Base-by-base conservation (phyloP, 2,797 vertebrate species). In the Pipistrellus nathusii region DNA sequence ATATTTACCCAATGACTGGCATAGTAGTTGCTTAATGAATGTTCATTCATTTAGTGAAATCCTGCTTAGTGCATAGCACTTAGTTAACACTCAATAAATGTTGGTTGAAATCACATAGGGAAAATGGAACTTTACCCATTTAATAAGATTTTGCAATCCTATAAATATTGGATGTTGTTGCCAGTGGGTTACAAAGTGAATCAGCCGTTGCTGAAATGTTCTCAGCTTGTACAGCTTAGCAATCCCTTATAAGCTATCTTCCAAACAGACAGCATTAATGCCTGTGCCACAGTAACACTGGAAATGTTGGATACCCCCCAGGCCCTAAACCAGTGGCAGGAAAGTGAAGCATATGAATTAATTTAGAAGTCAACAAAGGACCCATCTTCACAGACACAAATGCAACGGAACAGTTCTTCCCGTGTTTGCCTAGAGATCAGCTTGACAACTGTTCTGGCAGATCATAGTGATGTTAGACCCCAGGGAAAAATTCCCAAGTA, bases 101-200 rank as follows among this genome's bases (percentile, higher is more conserved):
- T 32, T 90, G 64, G 66, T 66, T 46, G 66, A 78, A 91, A 95
- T 57, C 91, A 97, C 90, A 68, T 32, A 88, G 48, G 75, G 71
- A 89, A 95, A 94, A 90, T 75, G 69, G 88, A 80, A 93, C 35
- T 88, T 93, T 88, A 93, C 92, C 95, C 75, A 84, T 81, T 95
- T 85, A 95, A 93, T 85, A 71, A 93, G 88, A 96, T 96, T 97
- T 97, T 96, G 88, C 78, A 95, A 90, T 94, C 88, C 82, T 48
- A 92, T 95, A 96, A 96, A 96, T 93, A 95, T 25, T 86, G 41
- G 68, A 68, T 57, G 35, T 11, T 77, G 69, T 85, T 96, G 92
- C 85, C 92, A 94, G 75, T 25, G 75, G 71, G 94, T 88, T 93
- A 88, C 76, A 88, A 92, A 96, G 78, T 88, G 83, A 91, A 96